Base-by-base conservation (phyloP, 2,113 vertebrate species). In the Zootoca vivipara region DNA sequence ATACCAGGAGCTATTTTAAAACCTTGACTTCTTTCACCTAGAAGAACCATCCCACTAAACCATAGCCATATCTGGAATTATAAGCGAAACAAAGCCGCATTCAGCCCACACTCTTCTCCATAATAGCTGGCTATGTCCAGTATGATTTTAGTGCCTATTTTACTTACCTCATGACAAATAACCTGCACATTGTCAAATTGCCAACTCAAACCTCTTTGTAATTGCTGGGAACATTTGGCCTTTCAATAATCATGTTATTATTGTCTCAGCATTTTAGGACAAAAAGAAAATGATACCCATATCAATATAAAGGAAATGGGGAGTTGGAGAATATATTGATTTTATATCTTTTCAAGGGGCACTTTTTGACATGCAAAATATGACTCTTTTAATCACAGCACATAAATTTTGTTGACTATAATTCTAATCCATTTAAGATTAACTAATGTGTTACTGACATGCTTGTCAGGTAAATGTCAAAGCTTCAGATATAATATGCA, bases 101-200 rank as follows among this genome's bases (percentile, higher is more conserved):
- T 83, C 78, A 69, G 7, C 73, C 86, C 74, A 82, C 30, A 74
- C 5, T 58, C 10, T 28, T 91, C 38, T 18, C 30, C 75, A 56
- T 69, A 83, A 83, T 78, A 78, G 42, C 62, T 42, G 65, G 10
- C 30, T 67, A 26, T 82, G 13, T 90, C 38, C 30, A 88, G 0
- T 85, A 65, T 85, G 42, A 84, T 91, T 91, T 85, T 83, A 88
- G 62, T 77, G 85, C 73, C 0, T 1, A 38, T 18, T 38, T 82
- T 88, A 92, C 87, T 93, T 85, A 84, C 64, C 28, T 87, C 10
- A 5, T 56, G 72, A 79, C 28, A 90, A 70, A 84, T 85, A 80
- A 69, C 38, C 26, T 38, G 56, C 38, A 86, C 72, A 85, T 88
- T 65, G 35, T 62, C 0, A 1, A 82, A 0, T 0, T 80, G 7